phyloP scores from a whole-genome alignment of 2,797 vertebrate species.

The Valencia hispanica region DNA sequence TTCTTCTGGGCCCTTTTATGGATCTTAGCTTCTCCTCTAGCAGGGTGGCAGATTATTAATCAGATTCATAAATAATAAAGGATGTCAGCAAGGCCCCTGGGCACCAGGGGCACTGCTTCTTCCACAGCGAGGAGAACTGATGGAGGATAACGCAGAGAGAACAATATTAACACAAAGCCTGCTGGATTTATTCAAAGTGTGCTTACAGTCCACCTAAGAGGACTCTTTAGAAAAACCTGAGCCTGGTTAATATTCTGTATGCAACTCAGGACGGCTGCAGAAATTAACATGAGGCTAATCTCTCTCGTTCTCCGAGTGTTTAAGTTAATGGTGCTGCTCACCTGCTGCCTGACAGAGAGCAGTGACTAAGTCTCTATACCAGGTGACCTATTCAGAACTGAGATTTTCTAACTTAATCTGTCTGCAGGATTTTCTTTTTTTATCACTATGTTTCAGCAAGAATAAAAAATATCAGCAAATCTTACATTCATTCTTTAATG shows the following conservation, averaged over 20 bases:
- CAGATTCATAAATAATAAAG: constrained; percentile 82
- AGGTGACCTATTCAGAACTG: constrained; percentile 16
- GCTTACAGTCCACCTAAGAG: constrained; percentile 45
- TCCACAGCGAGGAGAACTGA: constrained; percentile 46
- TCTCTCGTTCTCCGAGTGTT: constrained; percentile 40
- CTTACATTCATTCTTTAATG: background rate
- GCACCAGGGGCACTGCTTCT: constrained; percentile 53
- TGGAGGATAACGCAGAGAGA: constrained; percentile 51
- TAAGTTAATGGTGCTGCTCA: constrained; percentile 32
- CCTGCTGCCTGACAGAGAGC: constrained; percentile 24
- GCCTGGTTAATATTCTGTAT: constrained; percentile 47
- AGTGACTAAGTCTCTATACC: constrained; percentile 1
- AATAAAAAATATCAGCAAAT: background rate
- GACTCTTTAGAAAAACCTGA: constrained; percentile 17
- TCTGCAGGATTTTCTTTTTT: constrained; percentile 1
- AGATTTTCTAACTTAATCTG: background rate
- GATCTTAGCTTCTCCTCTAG: constrained; percentile 64
- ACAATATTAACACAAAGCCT: constrained; percentile 69
- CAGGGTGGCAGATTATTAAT: constrained; percentile 71
- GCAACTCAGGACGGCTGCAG: constrained; percentile 17
- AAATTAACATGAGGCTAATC: constrained; percentile 58
- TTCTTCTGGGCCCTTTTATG: constrained; percentile 65
- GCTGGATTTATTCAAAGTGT: constrained; percentile 55
- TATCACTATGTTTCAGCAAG: background rate
- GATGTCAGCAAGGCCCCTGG: constrained; percentile 59